phyloP scores from a whole-genome alignment of 2,113 vertebrate species.

The Terrapene triunguis region DNA sequence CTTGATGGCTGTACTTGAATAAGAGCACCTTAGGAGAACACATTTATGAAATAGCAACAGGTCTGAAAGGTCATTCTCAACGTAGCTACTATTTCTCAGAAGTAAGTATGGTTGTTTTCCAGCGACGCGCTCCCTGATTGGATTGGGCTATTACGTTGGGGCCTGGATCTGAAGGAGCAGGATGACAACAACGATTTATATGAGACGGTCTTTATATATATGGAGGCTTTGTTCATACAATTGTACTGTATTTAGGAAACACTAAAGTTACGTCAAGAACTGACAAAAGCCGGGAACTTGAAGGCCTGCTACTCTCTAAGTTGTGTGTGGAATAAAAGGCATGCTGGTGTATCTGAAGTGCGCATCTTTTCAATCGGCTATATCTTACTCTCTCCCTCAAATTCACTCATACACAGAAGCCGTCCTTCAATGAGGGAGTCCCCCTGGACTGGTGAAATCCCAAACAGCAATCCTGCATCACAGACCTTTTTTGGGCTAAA shows the following conservation, averaged over 20 bases:
- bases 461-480: neutral
- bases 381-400: neutral
- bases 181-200: accelerated
- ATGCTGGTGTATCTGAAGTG: neutral
- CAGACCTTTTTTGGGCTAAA: neutral
- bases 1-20: constrained; percentile 53
- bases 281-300: neutral
- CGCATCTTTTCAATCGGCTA: accelerated
- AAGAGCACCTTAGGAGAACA: constrained; percentile 46
- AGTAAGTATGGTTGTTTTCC: neutral
- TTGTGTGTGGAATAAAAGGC: accelerated
- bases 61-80: constrained; percentile 51
- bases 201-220: neutral
- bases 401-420: neutral
- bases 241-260: neutral
- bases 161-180: neutral
- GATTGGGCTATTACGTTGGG: accelerated
- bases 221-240: neutral
- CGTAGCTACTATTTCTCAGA: neutral
- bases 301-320: neutral
- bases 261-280: neutral
- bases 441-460: neutral
- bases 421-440: neutral
- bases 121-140: neutral
- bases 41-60: constrained; percentile 57